These are phyloP conservation scores for Mormyrops boulengeri DNA, from an alignment of 2,797 vertebrate species.

Conservation along the genomic window DNA sequence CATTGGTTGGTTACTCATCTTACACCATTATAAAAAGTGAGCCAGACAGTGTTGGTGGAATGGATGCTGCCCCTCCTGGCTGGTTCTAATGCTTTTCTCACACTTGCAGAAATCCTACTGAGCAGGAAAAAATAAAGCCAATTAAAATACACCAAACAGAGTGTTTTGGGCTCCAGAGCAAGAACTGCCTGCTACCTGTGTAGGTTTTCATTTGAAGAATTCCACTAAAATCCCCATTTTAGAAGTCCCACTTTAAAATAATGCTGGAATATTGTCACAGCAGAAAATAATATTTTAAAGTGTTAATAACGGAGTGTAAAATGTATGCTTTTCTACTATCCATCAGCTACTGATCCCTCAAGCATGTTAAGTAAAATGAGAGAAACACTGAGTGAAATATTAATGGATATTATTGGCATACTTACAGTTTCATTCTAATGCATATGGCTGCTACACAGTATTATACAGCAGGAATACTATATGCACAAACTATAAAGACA, in stretches of 20 bases:
- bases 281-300: not conserved
- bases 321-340: not conserved
- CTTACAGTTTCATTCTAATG: not conserved
- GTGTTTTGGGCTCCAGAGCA: not conserved
- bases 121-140: not conserved
- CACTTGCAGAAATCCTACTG: not conserved
- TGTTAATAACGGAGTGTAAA: not conserved
- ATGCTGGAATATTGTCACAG: not conserved
- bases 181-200: not conserved
- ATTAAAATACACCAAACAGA: not conserved
- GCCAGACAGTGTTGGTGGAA: not conserved
- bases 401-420: not conserved
- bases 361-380: not conserved
- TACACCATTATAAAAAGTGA: not conserved
- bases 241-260: not conserved
- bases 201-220: not conserved
- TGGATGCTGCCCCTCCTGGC: not conserved
- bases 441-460: not conserved
- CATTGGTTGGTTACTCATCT: not conserved
- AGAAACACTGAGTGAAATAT: not conserved
- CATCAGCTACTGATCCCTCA: not conserved
- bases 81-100: not conserved
- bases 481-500: not conserved
- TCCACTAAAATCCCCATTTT: not conserved
- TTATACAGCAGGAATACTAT: not conserved